Evolutionary conservation across 2,113 vertebrate species (phyloP), one percentile per base, ranked within the genome.

Genomic region (Bagarius yarrelli): DNA sequence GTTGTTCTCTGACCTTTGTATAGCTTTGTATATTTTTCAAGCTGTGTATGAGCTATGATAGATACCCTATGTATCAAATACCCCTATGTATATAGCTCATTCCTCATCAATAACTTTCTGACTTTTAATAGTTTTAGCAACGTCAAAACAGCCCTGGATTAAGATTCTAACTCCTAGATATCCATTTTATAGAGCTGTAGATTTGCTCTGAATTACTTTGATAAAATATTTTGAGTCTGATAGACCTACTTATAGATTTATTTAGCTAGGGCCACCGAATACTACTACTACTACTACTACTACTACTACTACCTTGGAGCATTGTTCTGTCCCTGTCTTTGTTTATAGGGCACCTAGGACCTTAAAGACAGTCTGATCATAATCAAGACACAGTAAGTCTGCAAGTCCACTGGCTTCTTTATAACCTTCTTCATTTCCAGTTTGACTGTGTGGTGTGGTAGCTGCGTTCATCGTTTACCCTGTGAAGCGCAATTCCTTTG

Each of bases 361-460:
- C 82, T 86, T 78, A 81, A 40, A 15, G 76, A 77, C 84, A 86
- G 80, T 74, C 82, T 57, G 75, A 83, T 70, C 74, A 57, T 83
- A 84, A 83, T 81, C 79, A 80, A 86, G 82, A 86, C 86, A 82
- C 85, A 87, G 83, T 84, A 88, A 85, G 84, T 84, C 85, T 74
- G 85, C 75, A 81, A 81, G 72, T 79, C 83, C 61, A 85, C 85
- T 88, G 78, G 80, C 71, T 56, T 78, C 73, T 85, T 85, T 85
- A 86, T 82, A 73, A 69, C 61, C 79, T 36, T 83, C 87, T 88
- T 83, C 87, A 86, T 84, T 88, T 82, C 83, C 77, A 84, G 63
- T 69, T 81, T 72, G 83, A 81, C 77, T 74, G 70, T 86, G 84
- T 86, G 87, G 79, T 80, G 76, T 82, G 76, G 78, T 77, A 81